These are phyloP conservation scores for Mesodorylaimus sp. DNA, from an alignment of 2,888 invertebrate genomes.

Conservation along the genomic window DNA sequence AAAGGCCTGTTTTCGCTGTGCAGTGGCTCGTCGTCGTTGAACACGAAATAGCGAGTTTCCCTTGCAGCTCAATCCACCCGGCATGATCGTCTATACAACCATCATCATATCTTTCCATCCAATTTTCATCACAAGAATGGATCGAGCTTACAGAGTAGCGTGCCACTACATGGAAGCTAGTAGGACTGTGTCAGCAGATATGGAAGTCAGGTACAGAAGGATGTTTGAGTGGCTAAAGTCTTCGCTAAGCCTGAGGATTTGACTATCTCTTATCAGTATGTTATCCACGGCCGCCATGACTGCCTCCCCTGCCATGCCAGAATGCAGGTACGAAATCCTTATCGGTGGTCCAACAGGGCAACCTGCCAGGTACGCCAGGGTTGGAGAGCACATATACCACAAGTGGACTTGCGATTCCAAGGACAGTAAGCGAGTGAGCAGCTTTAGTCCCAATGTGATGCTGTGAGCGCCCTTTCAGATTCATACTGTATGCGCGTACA, in stretches of 20 bases:
- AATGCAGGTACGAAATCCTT: constrained; percentile 9
- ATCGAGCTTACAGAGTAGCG: constrained; percentile 9
- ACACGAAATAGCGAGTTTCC: too few relatives aligned
- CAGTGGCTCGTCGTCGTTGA: too few relatives aligned
- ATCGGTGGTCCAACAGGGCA: neutral
- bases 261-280: constrained; percentile 4
- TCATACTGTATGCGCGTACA: constrained; percentile 11
- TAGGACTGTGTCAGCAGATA: constrained; percentile 2
- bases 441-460: neutral
- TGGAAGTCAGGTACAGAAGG: constrained; percentile 8
- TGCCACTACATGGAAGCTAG: constrained; percentile 10
- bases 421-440: neutral
- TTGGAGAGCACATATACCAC: constrained; percentile 10
- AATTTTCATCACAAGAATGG: constrained; percentile 10
- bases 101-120: constrained; percentile 10
- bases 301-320: constrained; percentile 5
- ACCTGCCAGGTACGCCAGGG: constrained; percentile 7
- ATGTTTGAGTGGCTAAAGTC: constrained; percentile 4
- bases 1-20: too few relatives aligned
- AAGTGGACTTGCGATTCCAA: constrained; percentile 9
- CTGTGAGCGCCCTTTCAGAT: neutral
- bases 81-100: constrained; percentile 6
- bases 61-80: constrained; percentile 4
- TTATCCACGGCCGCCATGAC: constrained; percentile 7
- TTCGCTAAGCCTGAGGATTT: too few relatives aligned